Percentiles rank a stretch among this genome's conserved stretches.
phyloP scores from a whole-genome alignment of 2,113 vertebrate genomes.

The Gopherus flavomarginatus region DNA sequence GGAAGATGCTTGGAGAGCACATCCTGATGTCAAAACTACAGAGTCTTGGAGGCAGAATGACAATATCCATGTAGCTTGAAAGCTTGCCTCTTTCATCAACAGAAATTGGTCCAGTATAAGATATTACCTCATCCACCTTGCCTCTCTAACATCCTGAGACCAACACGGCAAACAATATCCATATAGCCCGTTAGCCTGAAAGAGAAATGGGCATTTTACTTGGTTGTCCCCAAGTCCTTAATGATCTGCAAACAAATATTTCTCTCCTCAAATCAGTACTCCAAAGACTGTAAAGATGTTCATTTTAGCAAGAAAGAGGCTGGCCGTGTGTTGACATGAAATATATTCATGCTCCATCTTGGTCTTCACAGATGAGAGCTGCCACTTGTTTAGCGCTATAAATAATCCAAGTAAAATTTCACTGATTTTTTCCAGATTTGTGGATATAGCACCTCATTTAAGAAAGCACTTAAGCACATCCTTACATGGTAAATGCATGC shows the following conservation, averaged over 20 bases:
- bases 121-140: neutral
- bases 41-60: constrained; percentile 43
- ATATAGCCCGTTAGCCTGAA: constrained; percentile 17
- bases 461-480: neutral
- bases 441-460: neutral
- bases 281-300: constrained; percentile 9
- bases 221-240: constrained; percentile 27
- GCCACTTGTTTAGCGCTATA: constrained; percentile 14
- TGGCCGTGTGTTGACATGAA: constrained; percentile 20
- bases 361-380: neutral
- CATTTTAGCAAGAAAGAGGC: constrained; percentile 10
- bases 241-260: neutral
- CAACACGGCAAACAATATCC: constrained; percentile 22
- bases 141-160: neutral
- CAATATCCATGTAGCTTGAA: constrained; percentile 9
- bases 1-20: constrained; percentile 28
- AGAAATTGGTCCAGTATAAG: neutral
- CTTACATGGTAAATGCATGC: neutral
- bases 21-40: constrained; percentile 10
- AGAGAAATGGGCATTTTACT: constrained; percentile 39
- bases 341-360: neutral
- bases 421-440: neutral
- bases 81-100: neutral
- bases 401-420: neutral
- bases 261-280: neutral